Conservation (phyloP, 2,888 invertebrate genomes). For the Oegoconia quadripuncta region DNA sequence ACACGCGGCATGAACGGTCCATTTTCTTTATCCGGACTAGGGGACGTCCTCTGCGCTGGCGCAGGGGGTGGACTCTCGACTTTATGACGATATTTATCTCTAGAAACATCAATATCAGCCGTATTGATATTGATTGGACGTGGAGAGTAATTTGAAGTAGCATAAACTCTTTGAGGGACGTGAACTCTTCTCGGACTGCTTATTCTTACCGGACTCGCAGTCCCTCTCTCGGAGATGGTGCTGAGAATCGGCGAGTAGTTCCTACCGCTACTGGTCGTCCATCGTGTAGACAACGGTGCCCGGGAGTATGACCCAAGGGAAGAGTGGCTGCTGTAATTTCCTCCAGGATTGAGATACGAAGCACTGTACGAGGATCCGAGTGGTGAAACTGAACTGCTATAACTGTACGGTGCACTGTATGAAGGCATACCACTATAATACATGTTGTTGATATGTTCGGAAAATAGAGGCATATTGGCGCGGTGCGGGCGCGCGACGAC, state of each 20-base stretch:
- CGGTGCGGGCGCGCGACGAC: conserved; percentile 36
- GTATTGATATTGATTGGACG: conserved; percentile 89
- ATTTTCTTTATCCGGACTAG: conserved; percentile 51
- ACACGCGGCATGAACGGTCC: conserved; percentile 66
- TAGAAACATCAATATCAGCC: conserved; percentile 91
- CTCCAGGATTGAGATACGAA: conserved; percentile 72
- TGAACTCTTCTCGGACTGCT: conserved; percentile 65
- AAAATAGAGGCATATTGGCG: conserved; percentile 82
- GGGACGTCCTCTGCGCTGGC: conserved; percentile 29
- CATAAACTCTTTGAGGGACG: conserved; percentile 70
- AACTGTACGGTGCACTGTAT: conserved; percentile 65
- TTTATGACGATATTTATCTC: conserved; percentile 78
- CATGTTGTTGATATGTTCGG: conserved; percentile 82
- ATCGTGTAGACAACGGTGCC: conserved; percentile 56
- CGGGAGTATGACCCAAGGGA: conserved; percentile 79
- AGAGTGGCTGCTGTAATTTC: conserved; percentile 68
- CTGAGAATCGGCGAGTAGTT: conserved; percentile 86
- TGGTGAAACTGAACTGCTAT: conserved; percentile 63
- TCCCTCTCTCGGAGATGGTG: conserved; percentile 80
- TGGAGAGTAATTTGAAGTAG: conserved; percentile 63
- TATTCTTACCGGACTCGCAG: conserved; percentile 58
- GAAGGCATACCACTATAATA: conserved; percentile 72
- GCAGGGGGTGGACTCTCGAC: conserved; percentile 25
- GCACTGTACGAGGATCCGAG: conserved; percentile 66
- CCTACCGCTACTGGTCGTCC: conserved; percentile 55